These are phyloP conservation scores for Oryzias dopingdopingensis DNA, from an alignment of 2,797 vertebrate genomes.

Conservation along the genomic window DNA sequence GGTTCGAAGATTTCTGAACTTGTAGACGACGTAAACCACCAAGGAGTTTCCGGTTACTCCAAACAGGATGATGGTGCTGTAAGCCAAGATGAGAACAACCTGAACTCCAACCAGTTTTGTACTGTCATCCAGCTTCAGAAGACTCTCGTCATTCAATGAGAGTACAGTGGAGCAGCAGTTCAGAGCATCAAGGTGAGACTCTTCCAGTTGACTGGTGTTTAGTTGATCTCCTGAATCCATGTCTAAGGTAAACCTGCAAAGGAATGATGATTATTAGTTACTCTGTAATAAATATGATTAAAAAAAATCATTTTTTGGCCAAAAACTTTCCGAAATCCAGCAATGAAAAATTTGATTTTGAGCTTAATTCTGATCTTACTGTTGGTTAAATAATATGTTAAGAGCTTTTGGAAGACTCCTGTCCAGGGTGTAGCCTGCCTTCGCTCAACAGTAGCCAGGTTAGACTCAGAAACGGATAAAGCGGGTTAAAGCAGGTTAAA, in stretches of 20 bases:
- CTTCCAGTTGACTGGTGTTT: slow-evolving; percentile 50
- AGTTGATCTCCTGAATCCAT: slow-evolving; percentile 53
- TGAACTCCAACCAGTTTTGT: slow-evolving; percentile 88
- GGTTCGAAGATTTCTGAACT: slow-evolving; percentile 88
- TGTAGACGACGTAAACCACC: slow-evolving; percentile 91
- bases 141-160: slow-evolving; percentile 15
- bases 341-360: too few species aligned
- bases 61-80: slow-evolving; percentile 90
- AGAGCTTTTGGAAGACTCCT: too few species aligned
- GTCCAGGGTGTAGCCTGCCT: too few species aligned
- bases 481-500: too few species aligned
- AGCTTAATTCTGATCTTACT: too few species aligned
- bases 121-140: slow-evolving; percentile 79
- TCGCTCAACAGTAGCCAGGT: too few species aligned
- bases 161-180: slow-evolving; percentile 54
- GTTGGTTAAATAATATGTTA: too few species aligned
- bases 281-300: neutral
- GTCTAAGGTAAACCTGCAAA: slow-evolving; percentile 42
- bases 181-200: slow-evolving; percentile 19
- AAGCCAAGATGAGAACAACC: slow-evolving; percentile 90
- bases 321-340: neutral
- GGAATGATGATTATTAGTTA: slow-evolving; percentile 7
- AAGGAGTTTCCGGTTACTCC: slow-evolving; percentile 90
- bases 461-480: too few species aligned
- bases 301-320: neutral